Base-by-base conservation (phyloP, 2,888 invertebrate species). In the Leucophora obtusa region DNA sequence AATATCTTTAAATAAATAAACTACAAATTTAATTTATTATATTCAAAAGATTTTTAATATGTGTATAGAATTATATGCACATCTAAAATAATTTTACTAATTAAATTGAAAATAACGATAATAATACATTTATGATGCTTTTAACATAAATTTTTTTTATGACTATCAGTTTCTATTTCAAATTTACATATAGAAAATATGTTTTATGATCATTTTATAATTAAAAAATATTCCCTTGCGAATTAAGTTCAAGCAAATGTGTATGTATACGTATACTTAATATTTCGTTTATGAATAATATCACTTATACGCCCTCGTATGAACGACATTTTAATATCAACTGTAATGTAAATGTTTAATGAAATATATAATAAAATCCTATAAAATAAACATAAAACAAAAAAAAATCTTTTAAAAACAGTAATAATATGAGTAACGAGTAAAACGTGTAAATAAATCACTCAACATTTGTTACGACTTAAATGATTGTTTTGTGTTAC, bases 381-480 rank as follows among this genome's bases (percentile, higher is more conserved):
- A 47, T n/a, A 4, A n/a, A 0, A 47, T 47, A 47, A 47, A 47
- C 14, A 0, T n/a, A n/a, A n/a, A 14, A 47, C n/a, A 47, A 47
- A 35, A 35, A 35, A 35, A 35, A 43, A 43, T 11, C 14, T 7
- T 5, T 10, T 1, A 47, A 47, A 47, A 47, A 47, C n/a, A 47
- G 5, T 10, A 47, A n/a, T 47, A 14, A 47, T 24, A 43, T 43
- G 56, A 59, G 59, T 70, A 43, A 43, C 51, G 60, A 60, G 56
- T 14, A 60, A 65, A 73, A 66, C 77, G 73, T 66, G 56, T 70
- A 77, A 81, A 81, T 77, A 81, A 81, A 81, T 81, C 77, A 81
- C 76, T 81, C 66, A 17, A 60, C 65, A 69, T 71, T 74, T 77
- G 60, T 70, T 62, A 74, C 51, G 60, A 77, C 56, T 77, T 60